phyloP scores from a whole-genome alignment of 2,113 vertebrate genomes.

The Harpagus bidentatus region DNA sequence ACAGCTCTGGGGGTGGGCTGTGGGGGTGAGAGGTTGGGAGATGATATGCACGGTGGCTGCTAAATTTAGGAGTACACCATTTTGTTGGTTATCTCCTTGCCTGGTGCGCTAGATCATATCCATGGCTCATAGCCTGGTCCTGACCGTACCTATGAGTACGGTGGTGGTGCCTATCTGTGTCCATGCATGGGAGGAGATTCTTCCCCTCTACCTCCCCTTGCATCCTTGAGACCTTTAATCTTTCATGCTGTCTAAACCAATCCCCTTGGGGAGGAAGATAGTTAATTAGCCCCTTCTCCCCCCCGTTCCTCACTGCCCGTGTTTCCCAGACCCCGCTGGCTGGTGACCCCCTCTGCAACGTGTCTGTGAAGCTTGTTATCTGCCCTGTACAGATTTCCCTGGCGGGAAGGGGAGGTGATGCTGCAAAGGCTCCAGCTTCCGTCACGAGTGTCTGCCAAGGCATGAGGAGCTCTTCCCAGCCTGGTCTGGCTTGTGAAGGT shows the following conservation, averaged over 20 bases:
- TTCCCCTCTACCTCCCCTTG: background rate
- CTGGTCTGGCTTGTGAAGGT: background rate
- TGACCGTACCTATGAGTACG: rapidly evolving
- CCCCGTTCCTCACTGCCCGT: background rate
- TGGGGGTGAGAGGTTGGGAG: background rate
- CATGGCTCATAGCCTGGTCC: background rate
- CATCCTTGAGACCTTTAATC: background rate
- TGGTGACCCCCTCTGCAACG: background rate
- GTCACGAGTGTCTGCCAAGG: background rate
- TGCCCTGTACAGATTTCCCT: background rate
- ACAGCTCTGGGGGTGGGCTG: background rate
- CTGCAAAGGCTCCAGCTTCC: background rate
- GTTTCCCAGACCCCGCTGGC: background rate
- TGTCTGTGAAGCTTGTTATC: background rate
- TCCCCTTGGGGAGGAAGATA: background rate
- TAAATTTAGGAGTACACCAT: background rate
- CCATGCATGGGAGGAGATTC: background rate
- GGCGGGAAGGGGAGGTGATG: background rate
- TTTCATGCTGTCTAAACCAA: background rate
- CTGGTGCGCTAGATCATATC: background rate
- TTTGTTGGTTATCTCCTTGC: background rate
- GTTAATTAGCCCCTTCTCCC: background rate
- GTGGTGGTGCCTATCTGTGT: background rate
- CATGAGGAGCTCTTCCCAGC: background rate
- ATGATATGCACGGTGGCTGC: background rate